Evolutionary conservation across 2,113 vertebrate genomes (phyloP).

Genomic region (human (Homo sapiens)): GRCh38 chr5:159455501-159456000

Average conservation of each 20-base stretch:
- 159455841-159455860: neutral
- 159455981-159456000: constrained; percentile 6
- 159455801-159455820: neutral
- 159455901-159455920: neutral
- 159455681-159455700: neutral
- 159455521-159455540: constrained; percentile 71
- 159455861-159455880: neutral
- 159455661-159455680: constrained; percentile 5
- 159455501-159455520: constrained; percentile 70
- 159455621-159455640: constrained; percentile 53
- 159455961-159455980: neutral
- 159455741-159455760: neutral
- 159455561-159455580: constrained; percentile 79
- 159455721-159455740: accelerated
- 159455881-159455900: neutral
- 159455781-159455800: neutral
- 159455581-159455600: constrained; percentile 68
- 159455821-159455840: neutral
- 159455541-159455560: constrained; percentile 63
- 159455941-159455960: accelerated
- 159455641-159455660: neutral
- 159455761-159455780: neutral
- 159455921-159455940: neutral
- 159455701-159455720: neutral
- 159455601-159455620: constrained; percentile 69